Conservation (phyloP, 2,113 vertebrate species). For the Dasypus novemcinctus region DNA sequence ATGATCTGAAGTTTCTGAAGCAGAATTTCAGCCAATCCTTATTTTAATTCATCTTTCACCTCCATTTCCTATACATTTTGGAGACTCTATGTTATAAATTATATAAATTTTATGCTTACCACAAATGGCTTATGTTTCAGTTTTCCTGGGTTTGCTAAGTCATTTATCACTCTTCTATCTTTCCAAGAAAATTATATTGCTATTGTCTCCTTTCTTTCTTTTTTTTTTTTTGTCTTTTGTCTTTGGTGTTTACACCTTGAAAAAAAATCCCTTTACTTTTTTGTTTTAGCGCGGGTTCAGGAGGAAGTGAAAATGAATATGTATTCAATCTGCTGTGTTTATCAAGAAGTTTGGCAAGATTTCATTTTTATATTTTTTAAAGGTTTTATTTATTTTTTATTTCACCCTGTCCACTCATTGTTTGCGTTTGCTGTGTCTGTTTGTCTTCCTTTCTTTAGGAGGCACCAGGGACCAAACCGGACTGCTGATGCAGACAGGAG, state of each 20-base stretch:
- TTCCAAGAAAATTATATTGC: slow-evolving; percentile 32
- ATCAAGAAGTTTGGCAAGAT: not conserved
- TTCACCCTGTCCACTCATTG: too few relatives aligned
- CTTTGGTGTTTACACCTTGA: not conserved
- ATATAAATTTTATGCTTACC: not conserved
- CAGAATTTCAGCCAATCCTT: not conserved
- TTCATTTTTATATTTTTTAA: not conserved
- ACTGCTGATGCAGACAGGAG: too few relatives aligned
- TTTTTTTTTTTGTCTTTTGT: not conserved
- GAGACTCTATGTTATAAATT: not conserved
- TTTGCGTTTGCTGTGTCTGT: too few relatives aligned
- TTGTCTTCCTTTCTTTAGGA: too few relatives aligned
- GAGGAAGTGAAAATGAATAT: not conserved
- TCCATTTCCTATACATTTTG: not conserved
- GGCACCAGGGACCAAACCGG: too few relatives aligned
- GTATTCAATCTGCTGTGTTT: not conserved
- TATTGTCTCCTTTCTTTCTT: not conserved
- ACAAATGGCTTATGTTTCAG: not conserved
- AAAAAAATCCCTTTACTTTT: not conserved
- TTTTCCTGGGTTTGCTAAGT: not conserved
- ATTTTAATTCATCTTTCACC: not conserved
- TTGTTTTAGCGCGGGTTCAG: slow-evolving; percentile 10
- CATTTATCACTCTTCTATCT: not conserved
- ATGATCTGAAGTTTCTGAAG: slow-evolving; percentile 20
- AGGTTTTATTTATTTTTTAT: too few relatives aligned